These are phyloP conservation scores for Lordiphosa stackelbergi DNA, from an alignment of 1,140 invertebrate genomes.

Conservation along the genomic window DNA sequence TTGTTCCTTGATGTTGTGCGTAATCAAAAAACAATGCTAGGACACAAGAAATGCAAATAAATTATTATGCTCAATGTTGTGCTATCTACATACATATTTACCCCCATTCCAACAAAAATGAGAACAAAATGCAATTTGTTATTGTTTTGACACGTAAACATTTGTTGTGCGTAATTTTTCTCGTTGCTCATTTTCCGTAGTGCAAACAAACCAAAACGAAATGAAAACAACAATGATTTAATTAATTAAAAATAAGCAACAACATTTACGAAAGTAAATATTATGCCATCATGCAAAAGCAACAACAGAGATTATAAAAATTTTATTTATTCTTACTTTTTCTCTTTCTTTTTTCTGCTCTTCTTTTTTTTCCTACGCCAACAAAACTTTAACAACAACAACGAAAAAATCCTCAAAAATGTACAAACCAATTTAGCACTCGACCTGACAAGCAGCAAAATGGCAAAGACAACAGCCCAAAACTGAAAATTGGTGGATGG, in stretches of 20 bases:
- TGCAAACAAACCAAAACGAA: slow-evolving; percentile 22
- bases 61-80: slow-evolving; percentile 51
- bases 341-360: slow-evolving; percentile 71
- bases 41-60: slow-evolving; percentile 13
- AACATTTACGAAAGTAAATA: slow-evolving; percentile 38
- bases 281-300: slow-evolving; percentile 21
- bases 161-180: slow-evolving; percentile 52
- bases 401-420: slow-evolving; percentile 19
- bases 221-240: slow-evolving; percentile 9
- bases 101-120: slow-evolving; percentile 2
- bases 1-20: slow-evolving; percentile 68
- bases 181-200: slow-evolving; percentile 51
- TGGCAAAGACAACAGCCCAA: slow-evolving; percentile 33
- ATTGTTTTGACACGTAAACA: slow-evolving; percentile 56
- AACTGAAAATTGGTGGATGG: slow-evolving; percentile 33
- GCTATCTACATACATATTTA: slow-evolving; percentile 24
- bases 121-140: slow-evolving; percentile 26
- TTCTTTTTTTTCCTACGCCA: slow-evolving; percentile 52
- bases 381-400: slow-evolving; percentile 30
- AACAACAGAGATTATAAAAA: slow-evolving; percentile 69
- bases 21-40: slow-evolving; percentile 33
- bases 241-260: slow-evolving; percentile 46
- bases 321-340: slow-evolving; percentile 71
- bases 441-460: slow-evolving; percentile 40
- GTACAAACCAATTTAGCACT: slow-evolving; percentile 30